Evolutionary conservation across 2,113 vertebrate species (phyloP), one percentile per base, ranked within the genome.

Genomic region (Melanerpes aurifrons): DNA sequence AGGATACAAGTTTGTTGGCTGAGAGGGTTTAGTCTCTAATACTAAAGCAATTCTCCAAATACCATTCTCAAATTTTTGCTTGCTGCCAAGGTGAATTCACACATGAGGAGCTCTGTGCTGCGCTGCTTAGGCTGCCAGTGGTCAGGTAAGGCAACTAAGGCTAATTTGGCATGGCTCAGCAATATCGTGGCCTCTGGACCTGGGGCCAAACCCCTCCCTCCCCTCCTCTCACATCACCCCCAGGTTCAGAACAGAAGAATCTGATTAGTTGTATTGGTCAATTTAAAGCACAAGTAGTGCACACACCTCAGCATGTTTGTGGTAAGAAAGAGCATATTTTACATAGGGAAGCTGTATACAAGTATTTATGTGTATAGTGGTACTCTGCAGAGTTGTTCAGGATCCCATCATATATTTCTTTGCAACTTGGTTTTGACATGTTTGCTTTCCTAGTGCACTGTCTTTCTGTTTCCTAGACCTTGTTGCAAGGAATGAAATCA

Each of bases 101-200:
- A 29, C 32, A 2, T 8, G 8, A 22, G 71, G 45, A 57, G 54
- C 47, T 35, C 12, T 18, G 40, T 28, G 70, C 57, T 45, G 29
- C 53, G 10, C 56, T 15, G 1, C 24, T 28, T 35, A 24, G 15
- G 12, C 18, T 26, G 24, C 58, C 21, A 3, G 63, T 31, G 29
- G 32, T 50, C 21, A 16, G 31, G 21, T n/a, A 29, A 54, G 18
- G 26, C 45, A 29, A 18, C 26, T 28, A 9, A 29, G 47, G 14
- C 5, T 9, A 16, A 5, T 24, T 11, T 14, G 29, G 22, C 32
- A 6, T 32, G 17, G 10, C 37, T 43, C 8, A 1, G 20, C 0
- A 3, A 18, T 64, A 17, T 16, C 12, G 12, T 58, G 19, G 1
- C 50, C 59, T 40, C 17, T 6, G 3, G 29, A 29, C n/a, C 20